These are phyloP conservation scores for Pachypanchax playfairii DNA, from an alignment of 2,113 vertebrate species.

Conservation along the genomic window DNA sequence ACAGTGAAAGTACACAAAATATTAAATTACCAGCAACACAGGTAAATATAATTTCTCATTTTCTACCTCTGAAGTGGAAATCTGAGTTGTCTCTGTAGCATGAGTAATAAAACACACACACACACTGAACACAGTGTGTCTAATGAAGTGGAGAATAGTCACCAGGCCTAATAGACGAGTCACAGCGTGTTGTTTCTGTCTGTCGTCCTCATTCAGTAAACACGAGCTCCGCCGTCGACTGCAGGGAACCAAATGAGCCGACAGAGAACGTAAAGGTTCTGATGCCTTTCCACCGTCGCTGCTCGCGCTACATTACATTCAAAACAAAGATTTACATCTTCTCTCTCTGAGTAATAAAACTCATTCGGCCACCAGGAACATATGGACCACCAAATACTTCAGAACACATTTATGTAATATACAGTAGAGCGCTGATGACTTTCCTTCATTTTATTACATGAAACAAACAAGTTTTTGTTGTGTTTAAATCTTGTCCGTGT, in stretches of 20 bases:
- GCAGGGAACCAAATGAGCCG: conserved; percentile 37
- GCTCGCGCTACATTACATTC: conserved; percentile 16
- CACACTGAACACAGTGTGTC: conserved; percentile 15
- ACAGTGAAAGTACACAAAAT: not conserved
- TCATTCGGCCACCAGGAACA: not conserved
- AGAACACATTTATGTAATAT: too few relatives aligned
- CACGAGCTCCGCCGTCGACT: conserved; percentile 38
- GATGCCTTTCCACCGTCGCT: conserved; percentile 43
- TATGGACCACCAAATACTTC: too few relatives aligned
- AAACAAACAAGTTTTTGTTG: too few relatives aligned
- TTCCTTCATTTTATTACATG: too few relatives aligned
- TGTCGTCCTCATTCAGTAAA: conserved; percentile 41
- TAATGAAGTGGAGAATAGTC: conserved; percentile 62
- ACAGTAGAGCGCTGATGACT: too few relatives aligned
- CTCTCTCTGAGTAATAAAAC: not conserved
- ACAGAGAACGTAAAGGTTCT: conserved; percentile 13
- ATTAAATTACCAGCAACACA: not conserved
- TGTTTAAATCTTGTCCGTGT: too few relatives aligned
- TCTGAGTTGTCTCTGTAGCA: not conserved
- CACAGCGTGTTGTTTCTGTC: conserved; percentile 54
- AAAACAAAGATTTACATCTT: conserved; percentile 47
- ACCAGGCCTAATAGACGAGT: conserved; percentile 56
- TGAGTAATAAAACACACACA: not conserved
- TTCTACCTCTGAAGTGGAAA: not conserved
- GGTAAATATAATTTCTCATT: not conserved